Conservation (phyloP, 2,888 invertebrate species). For the Agrotis clavis region DNA sequence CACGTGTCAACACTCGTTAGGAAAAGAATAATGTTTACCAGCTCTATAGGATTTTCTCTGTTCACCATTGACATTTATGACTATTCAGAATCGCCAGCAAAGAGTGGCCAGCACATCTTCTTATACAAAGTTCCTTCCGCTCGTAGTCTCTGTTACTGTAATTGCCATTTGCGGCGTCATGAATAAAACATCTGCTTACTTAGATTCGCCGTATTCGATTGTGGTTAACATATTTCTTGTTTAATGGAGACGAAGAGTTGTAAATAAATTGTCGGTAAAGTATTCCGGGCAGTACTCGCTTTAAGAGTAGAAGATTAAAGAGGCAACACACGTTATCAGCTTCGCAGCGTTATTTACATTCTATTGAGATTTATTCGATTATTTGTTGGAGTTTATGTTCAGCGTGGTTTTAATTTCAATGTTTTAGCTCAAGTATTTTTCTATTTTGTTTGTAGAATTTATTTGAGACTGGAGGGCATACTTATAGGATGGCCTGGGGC, state of each 20-base stretch:
- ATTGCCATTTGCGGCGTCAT: conserved; percentile 83
- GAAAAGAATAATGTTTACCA: no score
- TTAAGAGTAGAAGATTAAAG: conserved; percentile 63
- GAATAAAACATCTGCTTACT: conserved; percentile 87
- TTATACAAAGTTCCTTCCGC: conserved; percentile 56
- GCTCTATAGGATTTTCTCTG: neutral
- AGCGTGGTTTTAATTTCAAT: conserved; percentile 32
- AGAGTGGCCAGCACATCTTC: conserved; percentile 36
- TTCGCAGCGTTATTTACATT: conserved; percentile 60
- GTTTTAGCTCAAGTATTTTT: neutral
- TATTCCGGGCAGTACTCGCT: conserved; percentile 60
- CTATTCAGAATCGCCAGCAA: conserved; percentile 17
- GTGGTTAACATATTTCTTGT: conserved; percentile 80
- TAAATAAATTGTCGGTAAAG: conserved; percentile 71
- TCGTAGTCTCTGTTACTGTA: conserved; percentile 77
- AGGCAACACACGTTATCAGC: conserved; percentile 59
- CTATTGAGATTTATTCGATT: conserved; percentile 60
- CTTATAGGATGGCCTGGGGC: no score
- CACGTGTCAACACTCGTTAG: no score
- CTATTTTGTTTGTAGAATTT: neutral
- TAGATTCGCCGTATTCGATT: conserved; percentile 82
- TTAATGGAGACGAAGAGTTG: conserved; percentile 78
- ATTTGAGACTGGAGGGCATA: no score
- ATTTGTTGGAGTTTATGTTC: conserved; percentile 30
- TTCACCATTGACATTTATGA: conserved; percentile 40